These are phyloP conservation scores for Parazoanthus atlanticus DNA, from an alignment of 92 coral and sea anemone species.

Conservation along the genomic window DNA sequence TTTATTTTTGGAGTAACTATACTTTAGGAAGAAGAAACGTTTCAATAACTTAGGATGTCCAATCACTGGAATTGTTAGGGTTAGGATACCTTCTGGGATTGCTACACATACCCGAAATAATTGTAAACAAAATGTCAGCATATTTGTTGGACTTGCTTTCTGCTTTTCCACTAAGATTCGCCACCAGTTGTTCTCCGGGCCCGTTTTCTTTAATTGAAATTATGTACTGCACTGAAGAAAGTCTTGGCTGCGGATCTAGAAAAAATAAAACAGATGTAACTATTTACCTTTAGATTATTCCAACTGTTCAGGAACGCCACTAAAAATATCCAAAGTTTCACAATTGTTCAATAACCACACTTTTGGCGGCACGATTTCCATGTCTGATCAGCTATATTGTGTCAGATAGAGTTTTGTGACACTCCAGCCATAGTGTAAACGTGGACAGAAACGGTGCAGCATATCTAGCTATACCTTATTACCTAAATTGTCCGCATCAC, in stretches of 20 bases:
- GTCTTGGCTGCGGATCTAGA: slow-evolving; percentile 62
- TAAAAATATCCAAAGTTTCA: too few relatives aligned
- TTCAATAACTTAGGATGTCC: neutral
- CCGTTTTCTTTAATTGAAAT: slow-evolving; percentile 54
- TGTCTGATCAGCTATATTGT: too few relatives aligned
- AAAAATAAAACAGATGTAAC: neutral
- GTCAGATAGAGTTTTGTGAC: too few relatives aligned
- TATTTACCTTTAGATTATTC: neutral
- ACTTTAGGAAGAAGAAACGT: neutral
- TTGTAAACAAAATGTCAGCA: slow-evolving; percentile 46
- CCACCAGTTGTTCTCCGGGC: slow-evolving; percentile 46
- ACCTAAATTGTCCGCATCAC: too few relatives aligned
- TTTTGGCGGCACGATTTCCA: too few relatives aligned
- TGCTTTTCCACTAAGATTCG: slow-evolving; percentile 49
- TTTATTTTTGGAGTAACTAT: too few relatives aligned
- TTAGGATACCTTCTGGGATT: neutral
- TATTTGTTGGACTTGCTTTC: slow-evolving; percentile 53
- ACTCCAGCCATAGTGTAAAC: too few relatives aligned
- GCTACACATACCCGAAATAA: slow-evolving; percentile 52
- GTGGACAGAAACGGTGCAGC: too few relatives aligned
- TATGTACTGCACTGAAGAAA: slow-evolving; percentile 38
- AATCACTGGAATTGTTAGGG: neutral
- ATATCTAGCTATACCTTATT: too few relatives aligned
- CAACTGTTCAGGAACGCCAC: too few relatives aligned
- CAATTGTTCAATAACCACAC: too few relatives aligned